Evolutionary conservation across 1,140 invertebrate species (phyloP).

Genomic region (Belonocnema kinseyi): DNA sequence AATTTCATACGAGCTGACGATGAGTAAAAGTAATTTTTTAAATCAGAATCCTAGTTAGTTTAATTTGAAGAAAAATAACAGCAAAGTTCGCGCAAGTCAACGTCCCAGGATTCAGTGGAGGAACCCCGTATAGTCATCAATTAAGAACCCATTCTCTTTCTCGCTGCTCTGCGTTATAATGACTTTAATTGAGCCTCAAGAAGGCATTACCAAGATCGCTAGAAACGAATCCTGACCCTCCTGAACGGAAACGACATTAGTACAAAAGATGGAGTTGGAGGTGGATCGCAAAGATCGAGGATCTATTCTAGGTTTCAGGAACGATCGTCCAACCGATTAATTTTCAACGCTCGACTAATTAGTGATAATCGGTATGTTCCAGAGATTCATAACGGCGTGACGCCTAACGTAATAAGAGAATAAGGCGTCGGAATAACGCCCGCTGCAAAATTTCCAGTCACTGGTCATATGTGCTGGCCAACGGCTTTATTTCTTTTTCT

Average conservation of each 20-base stretch:
- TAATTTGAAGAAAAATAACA: no score
- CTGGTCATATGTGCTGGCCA: conserved; percentile 66
- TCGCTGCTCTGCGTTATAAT: conserved; percentile 28
- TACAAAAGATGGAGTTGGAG: neutral
- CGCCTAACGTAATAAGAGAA: conserved; percentile 55
- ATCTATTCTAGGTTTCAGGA: conserved; percentile 26
- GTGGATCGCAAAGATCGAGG: neutral
- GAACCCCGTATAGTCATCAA: conserved; percentile 25
- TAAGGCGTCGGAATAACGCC: conserved; percentile 55
- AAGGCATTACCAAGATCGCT: neutral
- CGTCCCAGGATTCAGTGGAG: neutral
- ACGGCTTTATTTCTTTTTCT: conserved; percentile 51
- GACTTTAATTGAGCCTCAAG: conserved; percentile 43
- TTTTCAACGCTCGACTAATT: conserved; percentile 45
- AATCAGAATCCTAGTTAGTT: no score
- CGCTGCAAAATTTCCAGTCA: conserved; percentile 68
- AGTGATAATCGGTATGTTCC: conserved; percentile 44
- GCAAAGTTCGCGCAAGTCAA: no score
- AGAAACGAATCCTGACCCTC: neutral
- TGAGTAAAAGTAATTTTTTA: no score
- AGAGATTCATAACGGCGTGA: conserved; percentile 39
- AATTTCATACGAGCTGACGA: no score
- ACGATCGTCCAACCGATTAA: conserved; percentile 36
- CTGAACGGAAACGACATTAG: neutral
- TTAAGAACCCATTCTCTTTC: conserved; percentile 5